Conservation (phyloP, 2,797 vertebrate species). For the Paedocypris micromegethes region DNA sequence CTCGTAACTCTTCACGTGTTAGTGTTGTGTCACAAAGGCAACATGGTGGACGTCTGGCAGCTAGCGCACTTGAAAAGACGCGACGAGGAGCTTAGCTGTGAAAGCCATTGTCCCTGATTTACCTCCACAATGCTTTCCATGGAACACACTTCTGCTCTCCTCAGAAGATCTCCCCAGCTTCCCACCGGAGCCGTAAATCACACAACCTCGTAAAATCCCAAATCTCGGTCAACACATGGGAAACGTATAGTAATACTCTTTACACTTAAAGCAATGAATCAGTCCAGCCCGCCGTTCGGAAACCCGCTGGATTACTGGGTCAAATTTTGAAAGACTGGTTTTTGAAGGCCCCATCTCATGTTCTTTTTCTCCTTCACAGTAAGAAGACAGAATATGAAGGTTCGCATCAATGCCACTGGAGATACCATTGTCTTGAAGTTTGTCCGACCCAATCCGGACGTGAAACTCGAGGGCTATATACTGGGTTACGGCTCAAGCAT, state of each 20-base stretch:
- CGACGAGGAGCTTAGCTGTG: constrained; percentile 25
- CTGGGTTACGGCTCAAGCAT: constrained; percentile 79
- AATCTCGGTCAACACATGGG: constrained; percentile 20
- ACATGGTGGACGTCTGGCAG: constrained; percentile 14
- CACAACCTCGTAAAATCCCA: constrained; percentile 30
- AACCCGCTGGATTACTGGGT: constrained; percentile 7
- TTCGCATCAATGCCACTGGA: constrained; percentile 79
- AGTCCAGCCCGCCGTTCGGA: constrained; percentile 1
- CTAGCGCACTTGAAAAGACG: constrained; percentile 11
- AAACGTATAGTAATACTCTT: constrained; percentile 29
- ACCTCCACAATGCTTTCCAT: constrained; percentile 24
- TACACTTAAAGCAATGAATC: constrained; percentile 19
- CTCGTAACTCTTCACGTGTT: constrained; percentile 7
- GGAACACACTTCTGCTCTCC: constrained; percentile 14
- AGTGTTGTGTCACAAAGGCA: neutral
- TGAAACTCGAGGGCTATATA: constrained; percentile 79
- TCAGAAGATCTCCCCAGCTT: constrained; percentile 1
- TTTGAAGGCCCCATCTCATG: neutral
- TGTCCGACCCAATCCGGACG: constrained; percentile 70
- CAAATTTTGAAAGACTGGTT: constrained; percentile 9
- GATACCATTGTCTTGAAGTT: constrained; percentile 79
- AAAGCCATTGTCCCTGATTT: constrained; percentile 39
- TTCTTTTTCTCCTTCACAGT: constrained; percentile 55
- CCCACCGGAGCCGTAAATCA: constrained; percentile 28
- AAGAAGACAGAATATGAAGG: constrained; percentile 77